These are phyloP conservation scores for Megalops atlanticus DNA, from an alignment of 2,113 vertebrate species.

Conservation along the genomic window DNA sequence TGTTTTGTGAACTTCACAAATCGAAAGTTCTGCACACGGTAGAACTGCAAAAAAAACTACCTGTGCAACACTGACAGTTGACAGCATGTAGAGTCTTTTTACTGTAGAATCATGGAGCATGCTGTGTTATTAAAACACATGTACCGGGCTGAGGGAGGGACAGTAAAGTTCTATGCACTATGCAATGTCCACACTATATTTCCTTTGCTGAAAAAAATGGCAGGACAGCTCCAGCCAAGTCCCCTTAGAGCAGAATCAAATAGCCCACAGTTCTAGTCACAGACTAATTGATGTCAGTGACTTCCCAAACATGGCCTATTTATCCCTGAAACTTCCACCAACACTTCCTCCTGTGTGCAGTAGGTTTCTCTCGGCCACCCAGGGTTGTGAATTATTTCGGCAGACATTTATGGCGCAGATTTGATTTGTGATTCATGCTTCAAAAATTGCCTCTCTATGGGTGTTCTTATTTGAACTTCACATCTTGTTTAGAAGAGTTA, in stretches of 20 bases:
- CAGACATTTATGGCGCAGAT: neutral
- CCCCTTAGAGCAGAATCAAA: conserved; percentile 15
- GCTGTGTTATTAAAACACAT: neutral
- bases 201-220: neutral
- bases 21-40: conserved; percentile 12
- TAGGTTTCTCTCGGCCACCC: neutral
- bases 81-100: neutral
- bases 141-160: too few species aligned
- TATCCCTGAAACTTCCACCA: conserved; percentile 24
- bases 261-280: neutral
- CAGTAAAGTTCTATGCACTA: too few species aligned
- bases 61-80: neutral
- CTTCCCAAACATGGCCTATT: conserved; percentile 20
- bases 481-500: conserved; percentile 26
- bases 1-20: conserved; percentile 2
- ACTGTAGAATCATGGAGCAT: neutral
- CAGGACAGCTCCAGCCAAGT: neutral
- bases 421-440: conserved; percentile 14
- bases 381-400: conserved; percentile 11
- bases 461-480: conserved; percentile 19
- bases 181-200: neutral
- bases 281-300: conserved; percentile 30
- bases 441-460: neutral
- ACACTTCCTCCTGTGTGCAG: conserved; percentile 7
- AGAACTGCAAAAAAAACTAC: conserved; percentile 1